A percentile compares a stretch with the other conserved stretches of the same genome.
Evolutionary conservation across 2,888 invertebrate species (phyloP).

Genomic region (Acholoe squamosa): DNA sequence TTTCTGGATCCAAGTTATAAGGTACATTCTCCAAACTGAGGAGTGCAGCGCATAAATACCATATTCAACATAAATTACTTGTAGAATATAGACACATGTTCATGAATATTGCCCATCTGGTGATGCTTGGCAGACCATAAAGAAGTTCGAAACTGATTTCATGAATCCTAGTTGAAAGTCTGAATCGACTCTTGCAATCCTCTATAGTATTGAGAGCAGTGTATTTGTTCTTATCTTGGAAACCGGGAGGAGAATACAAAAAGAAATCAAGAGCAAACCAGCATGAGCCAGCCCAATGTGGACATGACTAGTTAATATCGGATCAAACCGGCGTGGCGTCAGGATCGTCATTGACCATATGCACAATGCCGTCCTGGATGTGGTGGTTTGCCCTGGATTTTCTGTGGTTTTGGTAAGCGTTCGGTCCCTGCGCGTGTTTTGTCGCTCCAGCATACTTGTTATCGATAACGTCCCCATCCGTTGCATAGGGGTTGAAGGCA

Average conservation of each 20-base stretch:
- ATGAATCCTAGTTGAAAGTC: not conserved
- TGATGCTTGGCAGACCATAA: slow-evolving; percentile 33
- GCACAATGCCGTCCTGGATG: slow-evolving; percentile 54
- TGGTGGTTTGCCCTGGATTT: slow-evolving; percentile 44
- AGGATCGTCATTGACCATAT: slow-evolving; percentile 61
- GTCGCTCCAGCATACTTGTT: slow-evolving; percentile 42
- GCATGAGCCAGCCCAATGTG: not conserved
- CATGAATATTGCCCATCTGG: slow-evolving; percentile 48
- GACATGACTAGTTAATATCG: not conserved
- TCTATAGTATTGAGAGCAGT: not conserved
- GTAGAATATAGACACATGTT: slow-evolving; percentile 42
- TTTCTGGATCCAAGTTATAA: not conserved
- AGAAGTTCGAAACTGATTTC: not conserved
- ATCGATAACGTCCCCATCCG: slow-evolving; percentile 51
- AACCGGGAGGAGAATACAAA: slow-evolving; percentile 18
- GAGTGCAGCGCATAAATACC: not conserved
- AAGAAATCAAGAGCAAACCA: slow-evolving; percentile 47
- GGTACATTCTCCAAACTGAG: slow-evolving; percentile 30
- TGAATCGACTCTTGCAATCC: not conserved
- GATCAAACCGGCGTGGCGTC: slow-evolving; percentile 65
- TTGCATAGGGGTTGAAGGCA: slow-evolving; percentile 65
- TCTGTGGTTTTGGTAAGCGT: slow-evolving; percentile 56
- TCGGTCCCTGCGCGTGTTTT: slow-evolving; percentile 6
- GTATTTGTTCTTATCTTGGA: slow-evolving; percentile 9
- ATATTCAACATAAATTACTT: slow-evolving; percentile 44